Evolutionary conservation across 2,113 vertebrate genomes (phyloP).

Genomic region (Hoplias malabaricus): DNA sequence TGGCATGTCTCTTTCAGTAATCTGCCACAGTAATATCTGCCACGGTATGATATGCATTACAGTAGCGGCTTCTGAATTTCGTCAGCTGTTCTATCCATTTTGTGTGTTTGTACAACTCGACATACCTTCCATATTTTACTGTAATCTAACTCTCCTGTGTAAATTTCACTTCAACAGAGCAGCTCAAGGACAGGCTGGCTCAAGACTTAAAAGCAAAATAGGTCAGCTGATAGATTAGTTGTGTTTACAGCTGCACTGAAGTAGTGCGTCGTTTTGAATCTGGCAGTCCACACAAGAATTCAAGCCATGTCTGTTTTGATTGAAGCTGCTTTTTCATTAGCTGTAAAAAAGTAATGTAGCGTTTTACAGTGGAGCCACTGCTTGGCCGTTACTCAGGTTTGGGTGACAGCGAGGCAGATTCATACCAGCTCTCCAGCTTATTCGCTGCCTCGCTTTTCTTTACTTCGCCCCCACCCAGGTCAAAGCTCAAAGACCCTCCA

Average conservation of each 20-base stretch:
- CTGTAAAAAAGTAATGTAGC: slow-evolving; percentile 51
- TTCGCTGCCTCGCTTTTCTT: slow-evolving; percentile 34
- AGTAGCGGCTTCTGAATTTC: too few relatives aligned
- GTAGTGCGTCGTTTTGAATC: slow-evolving; percentile 20
- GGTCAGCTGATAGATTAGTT: background rate
- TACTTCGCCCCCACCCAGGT: slow-evolving; percentile 17
- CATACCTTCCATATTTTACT: background rate
- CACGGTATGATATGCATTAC: too few relatives aligned
- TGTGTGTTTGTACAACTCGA: background rate
- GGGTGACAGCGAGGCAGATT: slow-evolving; percentile 18
- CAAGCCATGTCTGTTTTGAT: slow-evolving; percentile 15
- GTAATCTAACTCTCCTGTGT: background rate
- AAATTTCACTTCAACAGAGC: background rate
- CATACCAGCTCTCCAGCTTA: background rate
- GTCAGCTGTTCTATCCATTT: too few relatives aligned
- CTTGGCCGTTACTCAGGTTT: slow-evolving; percentile 30
- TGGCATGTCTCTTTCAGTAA: too few relatives aligned
- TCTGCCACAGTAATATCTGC: too few relatives aligned
- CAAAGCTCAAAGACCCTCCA: slow-evolving; percentile 29
- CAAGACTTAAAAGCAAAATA: background rate
- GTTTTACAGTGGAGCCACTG: slow-evolving; percentile 42
- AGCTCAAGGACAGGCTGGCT: background rate
- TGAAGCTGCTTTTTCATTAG: slow-evolving; percentile 45
- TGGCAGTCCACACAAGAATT: slow-evolving; percentile 16
- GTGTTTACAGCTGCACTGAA: slow-evolving; percentile 11